Evolutionary conservation across 2,797 vertebrate genomes (phyloP), one percentile per base, ranked within the genome.

Genomic region (Chanos chanos): DNA sequence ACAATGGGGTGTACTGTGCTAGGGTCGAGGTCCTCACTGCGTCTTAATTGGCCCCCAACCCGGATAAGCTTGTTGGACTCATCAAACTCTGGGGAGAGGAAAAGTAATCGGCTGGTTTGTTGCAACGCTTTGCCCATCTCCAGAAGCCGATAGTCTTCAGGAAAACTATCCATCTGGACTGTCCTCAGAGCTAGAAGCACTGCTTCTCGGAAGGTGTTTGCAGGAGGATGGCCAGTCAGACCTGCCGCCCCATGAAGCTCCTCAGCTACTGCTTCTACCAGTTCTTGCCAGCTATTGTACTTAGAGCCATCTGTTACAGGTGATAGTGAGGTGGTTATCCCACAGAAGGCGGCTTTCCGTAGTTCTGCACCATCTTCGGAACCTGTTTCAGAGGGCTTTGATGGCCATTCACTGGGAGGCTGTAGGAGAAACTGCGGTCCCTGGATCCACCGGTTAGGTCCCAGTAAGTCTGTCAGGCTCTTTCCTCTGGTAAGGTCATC

Each of bases 141-240:
- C 3, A 52, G 16, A 8, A 33, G 27, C 27, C 53, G 18, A 34
- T 62, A 34, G n/a, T 61, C 59, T 4, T 43, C 16, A 0, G 37
- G 48, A 12, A 61, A 61, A 25, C 59, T 43, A 19, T 31, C 39
- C 9, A 53, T 44, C 6, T 62, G 60, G 16, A 5, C 47, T 3
- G 6, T 15, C 27, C 13, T 49, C 5, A 28, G 13, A 4, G 30
- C 5, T 13, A 16, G n/a, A 3, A 6, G 7, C 25, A 49, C 47
- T 7, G 47, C 25, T n/a, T 49, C 47, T 49, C 15, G 25, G 25
- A 16, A 30, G 6, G 22, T 12, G 0, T 2, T 12, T 28, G 47
- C 7, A 8, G 13, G 13, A n/a, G 24, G 25, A 27, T 27, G 4
- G 15, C 22, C n/a, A 43, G 7, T 7, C 4, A 30, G 48, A 1